phyloP scores from a whole-genome alignment of 2,888 invertebrate species.

The Drosophila anomalipes region DNA sequence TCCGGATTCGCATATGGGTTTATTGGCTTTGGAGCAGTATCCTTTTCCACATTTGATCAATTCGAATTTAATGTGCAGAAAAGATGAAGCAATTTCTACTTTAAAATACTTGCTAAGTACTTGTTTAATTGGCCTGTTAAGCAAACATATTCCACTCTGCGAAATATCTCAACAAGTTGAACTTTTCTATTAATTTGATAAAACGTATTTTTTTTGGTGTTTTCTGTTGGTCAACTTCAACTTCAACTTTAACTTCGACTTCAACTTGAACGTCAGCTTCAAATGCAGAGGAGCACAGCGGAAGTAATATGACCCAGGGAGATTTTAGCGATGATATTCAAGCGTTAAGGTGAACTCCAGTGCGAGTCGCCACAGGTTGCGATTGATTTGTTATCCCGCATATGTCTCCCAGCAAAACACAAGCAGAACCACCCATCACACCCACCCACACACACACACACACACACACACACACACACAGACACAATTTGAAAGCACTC shows the following conservation, averaged over 20 bases:
- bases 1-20: not conserved
- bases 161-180: not conserved
- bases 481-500: constrained; percentile 23
- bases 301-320: constrained; percentile 68
- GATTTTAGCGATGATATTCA: constrained; percentile 16
- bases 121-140: not conserved
- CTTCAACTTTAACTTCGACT: not conserved
- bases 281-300: constrained; percentile 35
- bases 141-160: not conserved
- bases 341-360: constrained; percentile 15
- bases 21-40: not conserved
- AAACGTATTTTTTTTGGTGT: not conserved
- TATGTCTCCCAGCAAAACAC: constrained; percentile 61
- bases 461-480: constrained; percentile 14
- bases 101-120: not conserved
- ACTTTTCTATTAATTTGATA: not conserved
- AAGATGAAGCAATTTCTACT: not conserved
- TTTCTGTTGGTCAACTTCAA: not conserved
- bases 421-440: constrained; percentile 14
- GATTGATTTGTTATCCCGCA: constrained; percentile 74
- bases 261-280: not conserved
- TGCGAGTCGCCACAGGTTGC: constrained; percentile 49
- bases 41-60: not conserved
- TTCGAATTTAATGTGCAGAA: not conserved
- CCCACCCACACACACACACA: constrained; percentile 13